phyloP scores from a whole-genome alignment of 1,140 invertebrate species.

The Himalopsyche phryganea region DNA sequence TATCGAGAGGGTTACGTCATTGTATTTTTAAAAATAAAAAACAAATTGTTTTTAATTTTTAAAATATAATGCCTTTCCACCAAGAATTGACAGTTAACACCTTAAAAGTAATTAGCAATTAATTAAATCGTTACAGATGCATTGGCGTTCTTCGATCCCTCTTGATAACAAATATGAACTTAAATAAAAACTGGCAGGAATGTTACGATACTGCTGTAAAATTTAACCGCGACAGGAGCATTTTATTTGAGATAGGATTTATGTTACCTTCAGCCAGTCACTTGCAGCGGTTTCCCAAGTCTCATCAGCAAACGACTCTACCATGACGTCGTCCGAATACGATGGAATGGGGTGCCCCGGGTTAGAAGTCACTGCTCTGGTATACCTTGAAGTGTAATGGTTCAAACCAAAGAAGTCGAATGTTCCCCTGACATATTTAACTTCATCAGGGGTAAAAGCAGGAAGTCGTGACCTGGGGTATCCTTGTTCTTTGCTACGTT shows the following conservation, averaged over 20 bases:
- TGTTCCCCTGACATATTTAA: conserved; percentile 54
- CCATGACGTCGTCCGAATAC: neutral
- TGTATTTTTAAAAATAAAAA: too few relatives aligned
- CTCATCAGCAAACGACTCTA: neutral
- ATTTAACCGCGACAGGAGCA: too few relatives aligned
- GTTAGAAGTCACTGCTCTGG: neutral
- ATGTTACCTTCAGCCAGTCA: neutral
- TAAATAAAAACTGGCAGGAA: too few relatives aligned
- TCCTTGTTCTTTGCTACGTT: conserved; percentile 57
- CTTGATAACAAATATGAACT: too few relatives aligned
- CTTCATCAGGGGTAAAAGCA: conserved; percentile 54
- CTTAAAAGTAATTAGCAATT: too few relatives aligned
- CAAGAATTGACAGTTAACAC: too few relatives aligned
- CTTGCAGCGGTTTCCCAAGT: neutral
- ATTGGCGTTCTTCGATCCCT: too few relatives aligned
- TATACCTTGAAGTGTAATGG: conserved; percentile 53
- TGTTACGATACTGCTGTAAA: too few relatives aligned
- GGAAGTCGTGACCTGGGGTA: conserved; percentile 55
- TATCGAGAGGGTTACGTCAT: too few relatives aligned
- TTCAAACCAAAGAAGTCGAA: conserved; percentile 63
- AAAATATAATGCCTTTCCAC: too few relatives aligned
- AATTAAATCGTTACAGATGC: too few relatives aligned
- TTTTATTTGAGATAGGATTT: neutral
- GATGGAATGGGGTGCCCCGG: neutral
- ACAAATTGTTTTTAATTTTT: too few relatives aligned